Percentiles rank a stretch among this genome's conserved stretches.
phyloP scores from a whole-genome alignment of 2,888 invertebrate genomes.

The Cataglyphis cursor region DNA sequence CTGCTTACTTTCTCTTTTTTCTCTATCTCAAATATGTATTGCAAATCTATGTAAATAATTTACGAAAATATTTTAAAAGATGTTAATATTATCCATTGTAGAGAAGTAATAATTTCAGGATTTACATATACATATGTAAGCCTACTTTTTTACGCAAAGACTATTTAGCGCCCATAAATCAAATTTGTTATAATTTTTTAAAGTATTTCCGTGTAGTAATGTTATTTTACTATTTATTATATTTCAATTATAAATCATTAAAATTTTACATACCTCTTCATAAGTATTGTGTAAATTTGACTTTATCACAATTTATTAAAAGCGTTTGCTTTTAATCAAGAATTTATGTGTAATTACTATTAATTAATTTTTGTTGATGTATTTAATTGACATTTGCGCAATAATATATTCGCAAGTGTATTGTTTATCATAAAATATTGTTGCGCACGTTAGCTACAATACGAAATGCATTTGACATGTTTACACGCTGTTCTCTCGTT shows the following conservation, averaged over 20 bases:
- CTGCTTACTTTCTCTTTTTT: background rate
- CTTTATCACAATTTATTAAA: constrained; percentile 13
- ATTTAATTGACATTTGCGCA: background rate
- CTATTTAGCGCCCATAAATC: background rate
- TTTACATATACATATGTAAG: background rate
- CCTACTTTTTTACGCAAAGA: background rate
- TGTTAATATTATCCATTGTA: background rate
- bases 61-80: background rate
- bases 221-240: background rate
- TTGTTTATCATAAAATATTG: constrained; percentile 48
- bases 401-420: constrained; percentile 9
- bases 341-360: background rate
- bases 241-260: background rate
- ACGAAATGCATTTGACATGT: constrained; percentile 30
- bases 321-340: background rate
- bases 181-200: background rate
- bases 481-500: constrained; percentile 3
- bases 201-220: background rate
- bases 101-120: background rate
- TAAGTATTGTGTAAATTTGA: background rate
- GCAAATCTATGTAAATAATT: background rate
- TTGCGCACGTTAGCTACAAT: constrained; percentile 4
- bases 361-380: constrained; percentile 30
- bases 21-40: background rate
- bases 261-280: background rate